Evolutionary conservation across 2,888 invertebrate genomes (phyloP).

Genomic region (Watsonalla cultraria): DNA sequence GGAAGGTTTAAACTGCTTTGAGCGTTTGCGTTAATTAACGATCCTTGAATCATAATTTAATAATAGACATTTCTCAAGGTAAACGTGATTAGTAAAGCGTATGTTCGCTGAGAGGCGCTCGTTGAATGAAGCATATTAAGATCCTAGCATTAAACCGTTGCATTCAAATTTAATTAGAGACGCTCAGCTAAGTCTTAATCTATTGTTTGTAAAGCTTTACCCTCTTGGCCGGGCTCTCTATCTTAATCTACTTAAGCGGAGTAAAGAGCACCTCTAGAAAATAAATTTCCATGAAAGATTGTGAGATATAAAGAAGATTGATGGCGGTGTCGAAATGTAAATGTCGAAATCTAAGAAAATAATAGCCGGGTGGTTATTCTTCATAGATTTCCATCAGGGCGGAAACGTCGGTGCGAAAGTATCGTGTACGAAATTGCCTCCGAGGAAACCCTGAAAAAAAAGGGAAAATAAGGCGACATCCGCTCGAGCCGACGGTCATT

Average conservation of each 20-base stretch:
- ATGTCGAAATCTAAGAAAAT: slow-evolving; percentile 27
- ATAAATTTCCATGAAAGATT: slow-evolving; percentile 36
- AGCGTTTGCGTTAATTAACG: neutral
- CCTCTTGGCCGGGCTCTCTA: slow-evolving; percentile 36
- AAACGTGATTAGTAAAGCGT: too few relatives aligned
- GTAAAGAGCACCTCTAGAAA: slow-evolving; percentile 33
- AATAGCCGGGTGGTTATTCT: slow-evolving; percentile 47
- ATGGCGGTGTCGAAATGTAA: slow-evolving; percentile 46
- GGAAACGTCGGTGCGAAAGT: slow-evolving; percentile 62
- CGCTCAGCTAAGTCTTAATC: slow-evolving; percentile 35
- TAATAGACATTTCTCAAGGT: neutral
- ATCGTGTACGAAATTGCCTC: slow-evolving; percentile 69
- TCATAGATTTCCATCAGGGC: slow-evolving; percentile 71
- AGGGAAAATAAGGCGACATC: slow-evolving; percentile 74
- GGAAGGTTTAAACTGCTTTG: neutral
- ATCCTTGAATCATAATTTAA: neutral
- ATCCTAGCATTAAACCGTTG: slow-evolving; percentile 17
- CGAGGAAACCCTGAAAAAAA: slow-evolving; percentile 51
- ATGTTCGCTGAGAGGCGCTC: neutral
- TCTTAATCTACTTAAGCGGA: slow-evolving; percentile 43
- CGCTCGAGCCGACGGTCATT: slow-evolving; percentile 71
- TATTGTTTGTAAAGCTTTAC: slow-evolving; percentile 36
- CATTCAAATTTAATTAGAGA: slow-evolving; percentile 34
- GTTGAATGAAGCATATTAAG: slow-evolving; percentile 5
- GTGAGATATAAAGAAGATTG: slow-evolving; percentile 47